These are phyloP conservation scores for Mycetomoellerius zeteki DNA, from an alignment of 1,140 invertebrate species.

Conservation along the genomic window DNA sequence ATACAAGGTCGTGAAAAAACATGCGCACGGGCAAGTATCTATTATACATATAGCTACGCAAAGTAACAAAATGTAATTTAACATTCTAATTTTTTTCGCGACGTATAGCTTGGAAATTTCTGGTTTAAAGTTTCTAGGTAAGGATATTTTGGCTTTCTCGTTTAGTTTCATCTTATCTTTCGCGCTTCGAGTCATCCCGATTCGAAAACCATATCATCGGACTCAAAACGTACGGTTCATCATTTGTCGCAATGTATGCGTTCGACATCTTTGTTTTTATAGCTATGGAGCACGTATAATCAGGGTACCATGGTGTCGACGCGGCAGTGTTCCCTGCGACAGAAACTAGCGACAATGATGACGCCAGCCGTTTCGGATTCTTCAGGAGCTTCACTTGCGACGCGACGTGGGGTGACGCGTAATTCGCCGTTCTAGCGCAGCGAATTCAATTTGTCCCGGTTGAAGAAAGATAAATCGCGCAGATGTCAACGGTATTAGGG, in stretches of 20 bases:
- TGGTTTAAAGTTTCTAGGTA: not conserved
- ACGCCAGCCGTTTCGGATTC: not conserved
- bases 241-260: not conserved
- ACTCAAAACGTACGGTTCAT: not conserved
- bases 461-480: conserved; percentile 86
- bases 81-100: too few relatives aligned
- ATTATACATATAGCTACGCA: too few relatives aligned
- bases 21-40: too few relatives aligned
- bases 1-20: too few relatives aligned
- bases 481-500: conserved; percentile 86
- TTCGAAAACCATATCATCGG: not conserved
- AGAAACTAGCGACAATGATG: not conserved
- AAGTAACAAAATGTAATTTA: too few relatives aligned
- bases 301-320: conserved; percentile 24
- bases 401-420: not conserved
- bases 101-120: too few relatives aligned
- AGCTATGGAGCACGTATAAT: not conserved
- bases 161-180: not conserved
- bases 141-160: not conserved
- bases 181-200: not conserved
- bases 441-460: conserved; percentile 80
- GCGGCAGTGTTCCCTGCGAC: not conserved
- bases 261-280: conserved; percentile 40
- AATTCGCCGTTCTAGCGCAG: conserved; percentile 15
- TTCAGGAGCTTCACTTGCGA: not conserved